Base-by-base conservation (phyloP, 1,140 invertebrate species). In the Phortica variegata region DNA sequence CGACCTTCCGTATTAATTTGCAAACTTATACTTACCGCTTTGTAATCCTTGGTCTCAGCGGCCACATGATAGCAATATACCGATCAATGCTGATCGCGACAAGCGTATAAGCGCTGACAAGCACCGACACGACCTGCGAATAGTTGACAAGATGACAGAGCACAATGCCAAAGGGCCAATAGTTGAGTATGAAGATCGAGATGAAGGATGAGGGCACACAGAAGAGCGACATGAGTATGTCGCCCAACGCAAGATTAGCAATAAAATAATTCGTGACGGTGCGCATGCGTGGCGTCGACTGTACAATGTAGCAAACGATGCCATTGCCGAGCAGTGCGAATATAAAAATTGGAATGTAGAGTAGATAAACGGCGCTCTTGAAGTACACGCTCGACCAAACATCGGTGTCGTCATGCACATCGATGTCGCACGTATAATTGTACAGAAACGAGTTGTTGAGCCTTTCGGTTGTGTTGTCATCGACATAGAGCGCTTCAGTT, bases 261-360 rank as follows among this genome's bases (percentile, higher is more conserved):
- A 93, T 93, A 66, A 93, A 91, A 63, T 87, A 89, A 62, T 93
- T 93, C 2, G 90, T 93, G 1, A 93, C 88, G 0, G 90, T 92
- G 51, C 87, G 82, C 90, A 93, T 93, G 21, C 87, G 80, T 0
- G 87, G 84, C 17, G 85, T 87, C 7, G 83, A 82, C 43, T 87
- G 78, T 1, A 93, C 89, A 6, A 92, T 86, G 63, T 87, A 91
- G 71, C 89, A 91, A 4, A 94, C 89, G 2, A 90, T 80, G 10
- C 85, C 84, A 66, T 93, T 93, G 2, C 90, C 91, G 1, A 86
- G 54, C 6, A 93, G 66, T 0, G 89, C 87, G 1, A 87, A 76
- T 2, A 92, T 66, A 47, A 92, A 89, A 6, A 93, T 84, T 17
- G 81, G 72, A 36, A 82, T 81, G 77, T 93, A 93, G 59, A 90